phyloP scores from a whole-genome alignment of 2,113 vertebrate species.

The Agelaius phoeniceus region DNA sequence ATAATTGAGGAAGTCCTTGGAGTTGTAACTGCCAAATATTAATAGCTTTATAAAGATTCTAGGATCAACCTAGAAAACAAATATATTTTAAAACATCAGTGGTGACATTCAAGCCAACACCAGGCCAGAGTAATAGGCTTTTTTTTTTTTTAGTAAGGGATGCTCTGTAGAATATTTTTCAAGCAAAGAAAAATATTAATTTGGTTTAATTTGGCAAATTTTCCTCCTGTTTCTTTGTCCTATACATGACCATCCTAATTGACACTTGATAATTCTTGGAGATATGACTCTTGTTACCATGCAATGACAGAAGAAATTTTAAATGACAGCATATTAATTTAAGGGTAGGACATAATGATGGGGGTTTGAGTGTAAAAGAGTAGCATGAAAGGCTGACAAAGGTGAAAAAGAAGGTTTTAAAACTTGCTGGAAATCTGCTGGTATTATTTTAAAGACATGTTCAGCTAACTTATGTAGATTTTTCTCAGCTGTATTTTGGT shows the following conservation, averaged over 20 bases:
- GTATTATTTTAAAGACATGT: background rate
- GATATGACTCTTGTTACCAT: background rate
- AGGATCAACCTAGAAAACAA: background rate
- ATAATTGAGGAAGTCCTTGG: background rate
- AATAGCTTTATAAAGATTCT: background rate
- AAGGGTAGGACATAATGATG: background rate
- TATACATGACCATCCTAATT: background rate
- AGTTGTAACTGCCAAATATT: slow-evolving; percentile 8
- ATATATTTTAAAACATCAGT: background rate
- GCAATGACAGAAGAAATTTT: background rate
- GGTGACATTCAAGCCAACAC: background rate
- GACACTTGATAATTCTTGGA: background rate
- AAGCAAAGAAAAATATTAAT: background rate
- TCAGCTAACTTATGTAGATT: background rate
- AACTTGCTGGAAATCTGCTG: background rate
- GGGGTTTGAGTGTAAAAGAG: background rate
- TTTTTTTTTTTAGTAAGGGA: background rate
- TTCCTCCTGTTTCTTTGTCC: background rate
- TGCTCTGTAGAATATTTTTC: background rate
- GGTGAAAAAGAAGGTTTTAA: background rate
- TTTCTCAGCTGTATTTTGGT: background rate
- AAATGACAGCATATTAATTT: background rate
- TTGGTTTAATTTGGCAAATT: background rate
- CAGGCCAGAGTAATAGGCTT: background rate
- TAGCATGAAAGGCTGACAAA: background rate